phyloP scores from a whole-genome alignment of 2,113 vertebrate species.

The Crotalus horridus region DNA sequence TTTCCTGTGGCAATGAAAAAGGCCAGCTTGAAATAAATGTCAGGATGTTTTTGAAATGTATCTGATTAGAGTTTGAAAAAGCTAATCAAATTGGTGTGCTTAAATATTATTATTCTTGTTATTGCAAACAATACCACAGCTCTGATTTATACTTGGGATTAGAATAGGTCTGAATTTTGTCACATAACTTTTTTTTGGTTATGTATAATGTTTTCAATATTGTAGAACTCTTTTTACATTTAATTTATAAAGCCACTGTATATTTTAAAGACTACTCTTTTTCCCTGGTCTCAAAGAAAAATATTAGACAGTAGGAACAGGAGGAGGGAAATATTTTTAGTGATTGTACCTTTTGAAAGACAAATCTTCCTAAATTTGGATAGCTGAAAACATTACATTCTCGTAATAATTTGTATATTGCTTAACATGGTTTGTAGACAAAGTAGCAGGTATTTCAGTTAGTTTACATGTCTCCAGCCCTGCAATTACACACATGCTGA shows the following conservation, averaged over 20 bases:
- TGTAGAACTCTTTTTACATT: not conserved
- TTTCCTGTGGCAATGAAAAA: constrained; percentile 30
- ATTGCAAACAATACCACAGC: not conserved
- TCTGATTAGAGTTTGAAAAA: constrained; percentile 15
- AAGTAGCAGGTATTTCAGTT: constrained; percentile 34
- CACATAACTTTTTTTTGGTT: not conserved
- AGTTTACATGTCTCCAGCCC: constrained; percentile 31
- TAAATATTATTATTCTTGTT: constrained; percentile 17
- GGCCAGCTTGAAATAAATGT: not conserved
- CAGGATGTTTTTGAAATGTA: constrained; percentile 12
- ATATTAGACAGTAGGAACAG: not conserved
- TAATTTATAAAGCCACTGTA: not conserved
- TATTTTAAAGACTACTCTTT: not conserved
- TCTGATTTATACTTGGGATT: constrained; percentile 26
- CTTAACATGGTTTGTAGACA: not conserved
- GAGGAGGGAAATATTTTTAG: rapidly evolving
- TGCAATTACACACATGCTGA: not conserved
- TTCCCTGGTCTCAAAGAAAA: not conserved
- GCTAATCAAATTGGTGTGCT: not conserved
- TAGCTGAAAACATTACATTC: constrained; percentile 33
- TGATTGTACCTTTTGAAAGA: not conserved
- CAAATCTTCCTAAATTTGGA: constrained; percentile 24
- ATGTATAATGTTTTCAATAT: not conserved
- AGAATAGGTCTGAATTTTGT: not conserved
- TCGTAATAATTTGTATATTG: not conserved